Conservation (phyloP, 2,888 invertebrate genomes). For the Cosmia trapezina region DNA sequence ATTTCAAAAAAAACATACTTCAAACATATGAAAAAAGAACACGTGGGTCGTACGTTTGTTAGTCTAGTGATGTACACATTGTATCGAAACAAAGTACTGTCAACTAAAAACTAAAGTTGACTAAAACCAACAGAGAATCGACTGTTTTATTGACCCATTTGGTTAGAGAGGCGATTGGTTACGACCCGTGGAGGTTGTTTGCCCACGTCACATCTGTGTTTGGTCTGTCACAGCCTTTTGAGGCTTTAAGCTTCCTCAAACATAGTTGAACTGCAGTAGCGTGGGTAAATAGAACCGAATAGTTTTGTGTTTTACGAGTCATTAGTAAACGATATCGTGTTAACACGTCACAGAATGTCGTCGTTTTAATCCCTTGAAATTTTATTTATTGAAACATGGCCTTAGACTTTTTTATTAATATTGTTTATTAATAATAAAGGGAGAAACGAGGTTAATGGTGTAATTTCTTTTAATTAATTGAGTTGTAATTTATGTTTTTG, state of each 20-base stretch:
- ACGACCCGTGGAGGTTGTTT: constrained; percentile 80
- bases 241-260: constrained; percentile 84
- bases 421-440: constrained; percentile 47
- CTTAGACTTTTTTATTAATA: constrained; percentile 41
- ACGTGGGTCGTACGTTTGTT: constrained; percentile 62
- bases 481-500: constrained; percentile 49
- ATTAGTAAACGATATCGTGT: constrained; percentile 72
- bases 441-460: constrained; percentile 47
- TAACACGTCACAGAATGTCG: constrained; percentile 53
- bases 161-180: constrained; percentile 79
- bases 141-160: constrained; percentile 78
- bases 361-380: constrained; percentile 46
- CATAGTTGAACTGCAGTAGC: constrained; percentile 81
- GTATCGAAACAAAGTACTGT: constrained; percentile 74
- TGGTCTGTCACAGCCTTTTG: constrained; percentile 86
- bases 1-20: constrained; percentile 52
- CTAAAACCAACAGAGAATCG: constrained; percentile 76
- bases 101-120: constrained; percentile 73
- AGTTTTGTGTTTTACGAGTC: constrained; percentile 74
- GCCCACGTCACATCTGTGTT: constrained; percentile 87
- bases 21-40: constrained; percentile 66
- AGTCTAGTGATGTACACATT: constrained; percentile 71
- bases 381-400: constrained; percentile 41
- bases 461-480: constrained; percentile 55
- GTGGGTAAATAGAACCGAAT: constrained; percentile 76